Conservation (phyloP, 2,888 invertebrate species). For the Lasioglossum marginatum region DNA sequence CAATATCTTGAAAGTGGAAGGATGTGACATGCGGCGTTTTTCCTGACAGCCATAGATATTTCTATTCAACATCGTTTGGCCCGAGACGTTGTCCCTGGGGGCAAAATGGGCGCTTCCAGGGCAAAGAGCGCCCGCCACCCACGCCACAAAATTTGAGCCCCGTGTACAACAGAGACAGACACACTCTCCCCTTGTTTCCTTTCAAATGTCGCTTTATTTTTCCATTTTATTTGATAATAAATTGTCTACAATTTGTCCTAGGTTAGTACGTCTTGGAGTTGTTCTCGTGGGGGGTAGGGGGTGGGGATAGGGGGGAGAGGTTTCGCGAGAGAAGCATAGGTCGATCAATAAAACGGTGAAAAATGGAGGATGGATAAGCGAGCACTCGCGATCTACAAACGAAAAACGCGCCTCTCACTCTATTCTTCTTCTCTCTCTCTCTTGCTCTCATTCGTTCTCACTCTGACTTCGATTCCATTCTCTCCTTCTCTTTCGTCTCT, state of each 20-base stretch:
- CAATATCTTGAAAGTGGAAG: too few species aligned
- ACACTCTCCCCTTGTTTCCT: conserved; percentile 60
- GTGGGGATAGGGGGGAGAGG: conserved; percentile 1
- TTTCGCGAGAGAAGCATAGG: conserved; percentile 78
- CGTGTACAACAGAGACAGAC: conserved; percentile 23
- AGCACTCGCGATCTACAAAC: conserved; percentile 50
- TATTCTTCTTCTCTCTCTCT: not conserved
- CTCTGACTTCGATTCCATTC: not conserved
- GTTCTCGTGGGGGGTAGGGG: conserved; percentile 68
- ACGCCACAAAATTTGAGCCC: not conserved
- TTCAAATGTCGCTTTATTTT: conserved; percentile 82
- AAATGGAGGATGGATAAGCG: conserved; percentile 62
- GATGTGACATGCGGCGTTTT: too few species aligned
- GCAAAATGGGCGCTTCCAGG: not conserved
- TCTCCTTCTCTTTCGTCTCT: not conserved
- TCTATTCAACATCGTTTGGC: not conserved
- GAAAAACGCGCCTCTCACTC: conserved; percentile 3
- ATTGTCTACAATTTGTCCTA: conserved; percentile 84
- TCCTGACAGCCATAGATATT: not conserved
- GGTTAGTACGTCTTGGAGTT: conserved; percentile 82
- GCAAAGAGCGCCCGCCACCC: not conserved
- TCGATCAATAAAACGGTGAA: conserved; percentile 65
- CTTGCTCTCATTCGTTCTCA: not conserved
- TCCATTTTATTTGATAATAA: conserved; percentile 84
- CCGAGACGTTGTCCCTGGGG: not conserved